Base-by-base conservation (phyloP, 2,113 vertebrate genomes). In the Ammodytes dubius region DNA sequence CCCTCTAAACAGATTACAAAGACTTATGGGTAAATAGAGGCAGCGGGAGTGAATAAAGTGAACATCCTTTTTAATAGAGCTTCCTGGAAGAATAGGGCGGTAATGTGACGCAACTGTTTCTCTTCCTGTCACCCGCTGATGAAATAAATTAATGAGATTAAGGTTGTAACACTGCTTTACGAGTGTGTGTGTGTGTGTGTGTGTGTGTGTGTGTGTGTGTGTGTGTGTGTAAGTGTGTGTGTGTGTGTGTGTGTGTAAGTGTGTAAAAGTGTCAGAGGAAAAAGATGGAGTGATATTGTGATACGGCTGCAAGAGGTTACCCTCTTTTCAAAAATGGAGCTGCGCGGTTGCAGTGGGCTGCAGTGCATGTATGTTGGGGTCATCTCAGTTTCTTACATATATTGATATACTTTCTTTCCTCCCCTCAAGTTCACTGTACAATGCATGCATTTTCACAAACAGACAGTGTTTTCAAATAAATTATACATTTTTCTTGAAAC, bases 81-180 rank as follows among this genome's bases (percentile, higher is more conserved):
- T 93, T 92, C 90, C 91, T 88, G 89, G 91, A 93, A 93, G 84
- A 69, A 35, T 49, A 81, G 77, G 72, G 75, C 39, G 71, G 87
- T 88, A 92, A 90, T 77, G 77, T 90, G 90, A 87, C 63, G 79
- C 86, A 89, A 89, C 83, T 64, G 81, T 81, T 88, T 87, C 85
- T 89, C 79, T 83, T 94, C 88, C 86, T 90, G 79, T 90, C 90
- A 90, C 70, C 83, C 46, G 79, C 82, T 91, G 87, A 84, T 88
- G 89, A 89, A 88, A 86, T 84, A 91, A 91, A 90, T 91, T 84
- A 94, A 93, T 93, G 81, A 88, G 90, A 94, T 92, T 92, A 92
- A 82, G 86, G 89, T 81, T 85, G 86, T 86, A 88, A 75, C 68
- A 12, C 72, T 9, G 76, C 77, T 63, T 46, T 39, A 43, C 35